Percentiles rank a stretch among this genome's conserved stretches.
Conservation (phyloP, 2,888 invertebrate species). For the Ophion obscuratus region DNA sequence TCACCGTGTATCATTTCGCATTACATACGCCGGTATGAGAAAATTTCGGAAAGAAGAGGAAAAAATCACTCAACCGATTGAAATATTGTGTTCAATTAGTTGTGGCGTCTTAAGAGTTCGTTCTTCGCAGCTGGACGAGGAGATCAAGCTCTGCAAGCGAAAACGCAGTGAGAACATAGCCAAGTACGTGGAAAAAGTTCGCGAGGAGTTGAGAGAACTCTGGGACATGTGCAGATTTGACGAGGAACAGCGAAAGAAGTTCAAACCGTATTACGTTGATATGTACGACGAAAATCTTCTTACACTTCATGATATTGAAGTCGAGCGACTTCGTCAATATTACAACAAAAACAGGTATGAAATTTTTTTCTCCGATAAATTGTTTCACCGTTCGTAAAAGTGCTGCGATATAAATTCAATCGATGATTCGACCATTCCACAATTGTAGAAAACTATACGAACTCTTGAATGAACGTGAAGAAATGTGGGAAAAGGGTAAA, state of each 20-base stretch:
- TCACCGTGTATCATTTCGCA: not conserved
- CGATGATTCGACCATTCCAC: not conserved
- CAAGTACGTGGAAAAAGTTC: conserved; percentile 87
- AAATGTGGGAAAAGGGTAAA: conserved; percentile 90
- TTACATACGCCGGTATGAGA: not conserved
- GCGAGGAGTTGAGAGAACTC: conserved; percentile 89
- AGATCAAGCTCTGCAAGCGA: conserved; percentile 90
- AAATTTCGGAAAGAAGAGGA: not conserved
- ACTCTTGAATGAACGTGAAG: conserved; percentile 88
- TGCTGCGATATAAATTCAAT: not conserved
- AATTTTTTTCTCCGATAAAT: not conserved
- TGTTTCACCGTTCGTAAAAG: not conserved
- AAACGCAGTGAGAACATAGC: conserved; percentile 91
- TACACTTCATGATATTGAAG: conserved; percentile 91
- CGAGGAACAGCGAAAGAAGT: conserved; percentile 86
- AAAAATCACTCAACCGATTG: not conserved
- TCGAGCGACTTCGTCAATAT: conserved; percentile 88
- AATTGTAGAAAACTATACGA: conserved; percentile 87
- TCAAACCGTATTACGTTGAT: conserved; percentile 88
- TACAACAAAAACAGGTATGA: conserved; percentile 88
- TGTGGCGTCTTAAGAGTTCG: not conserved
- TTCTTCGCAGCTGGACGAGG: conserved; percentile 86
- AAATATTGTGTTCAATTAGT: not conserved
- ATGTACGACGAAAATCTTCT: conserved; percentile 92
- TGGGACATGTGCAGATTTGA: conserved; percentile 93